Evolutionary conservation across 2,113 vertebrate species (phyloP), one percentile per base, ranked within the genome.

Genomic region (Vanacampus margaritifer): DNA sequence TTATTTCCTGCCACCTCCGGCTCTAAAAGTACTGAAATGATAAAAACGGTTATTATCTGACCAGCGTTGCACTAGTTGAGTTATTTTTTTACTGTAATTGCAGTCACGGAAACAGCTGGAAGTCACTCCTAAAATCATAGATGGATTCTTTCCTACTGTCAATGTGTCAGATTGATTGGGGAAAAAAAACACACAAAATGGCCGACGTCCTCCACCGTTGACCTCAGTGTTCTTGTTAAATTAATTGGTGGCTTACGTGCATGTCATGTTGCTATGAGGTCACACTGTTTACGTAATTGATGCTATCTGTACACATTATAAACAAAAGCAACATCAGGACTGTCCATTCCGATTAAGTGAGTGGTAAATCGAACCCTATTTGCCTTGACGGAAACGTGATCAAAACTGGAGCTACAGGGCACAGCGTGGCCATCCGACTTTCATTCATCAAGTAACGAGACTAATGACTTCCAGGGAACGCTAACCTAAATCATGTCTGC

Each of bases 291-390:
- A 28, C 12, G 4, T 28, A 54, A 26, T 12, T 54, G 51, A 54
- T 24, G 23, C 1, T 1, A 54, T 28, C 24, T 28, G 13, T 28
- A 28, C 53, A 56, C 24, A 28, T 28, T 28, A 6, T 13, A 17
- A 28, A 56, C 24, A 56, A 56, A 56, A 56, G 53, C 53, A 56
- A 56, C 28, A 56, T 56, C 23, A 54, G 12, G 53, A 54, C 28
- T 56, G 54, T 13, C 13, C 1, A 28, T 28, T 56, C 14, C 26
- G 7, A 56, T 53, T 10, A 14, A 56, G 54, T 16, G 26, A 56
- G 14, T 56, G 26, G 13, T 56, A 28, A 56, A 56, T 56, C 54
- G 11, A 54, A 56, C 53, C 13, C 13, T 32, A 32, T n/a, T 56
- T 56, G 26, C 54, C 26, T 16, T 5, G 14, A 57, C 6, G 54